Conservation (phyloP, 1,140 invertebrate species). For the Eriosoma lanigerum region DNA sequence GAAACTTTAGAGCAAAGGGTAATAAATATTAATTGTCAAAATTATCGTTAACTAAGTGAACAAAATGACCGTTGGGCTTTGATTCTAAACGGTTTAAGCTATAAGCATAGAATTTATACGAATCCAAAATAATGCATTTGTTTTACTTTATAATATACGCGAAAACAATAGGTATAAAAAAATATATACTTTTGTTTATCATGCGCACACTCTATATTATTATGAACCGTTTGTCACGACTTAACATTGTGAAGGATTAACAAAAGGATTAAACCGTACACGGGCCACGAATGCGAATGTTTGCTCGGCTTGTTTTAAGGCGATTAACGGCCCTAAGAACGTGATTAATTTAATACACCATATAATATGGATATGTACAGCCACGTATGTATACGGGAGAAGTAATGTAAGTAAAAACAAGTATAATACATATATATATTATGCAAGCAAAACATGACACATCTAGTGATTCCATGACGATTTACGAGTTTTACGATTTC, state of each 20-base stretch:
- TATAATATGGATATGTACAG: background rate
- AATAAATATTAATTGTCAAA: too few relatives aligned
- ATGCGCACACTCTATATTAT: background rate
- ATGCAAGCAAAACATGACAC: constrained; percentile 19
- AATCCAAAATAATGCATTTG: background rate
- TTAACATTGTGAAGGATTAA: constrained; percentile 36
- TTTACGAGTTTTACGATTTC: background rate
- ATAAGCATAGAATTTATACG: too few relatives aligned
- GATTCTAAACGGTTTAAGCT: too few relatives aligned
- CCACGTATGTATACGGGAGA: background rate
- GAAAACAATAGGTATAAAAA: constrained; percentile 15
- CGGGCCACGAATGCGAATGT: constrained; percentile 19
- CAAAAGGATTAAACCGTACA: constrained; percentile 25
- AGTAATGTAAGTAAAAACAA: constrained; percentile 3
- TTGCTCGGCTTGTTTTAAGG: constrained; percentile 36
- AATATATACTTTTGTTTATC: background rate
- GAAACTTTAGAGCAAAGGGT: too few relatives aligned
- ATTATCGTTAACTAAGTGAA: too few relatives aligned
- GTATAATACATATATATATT: constrained; percentile 35
- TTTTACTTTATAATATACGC: background rate
- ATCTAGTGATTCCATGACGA: background rate
- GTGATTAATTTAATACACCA: constrained; percentile 34
- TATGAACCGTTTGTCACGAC: constrained; percentile 40
- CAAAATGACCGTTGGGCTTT: too few relatives aligned
- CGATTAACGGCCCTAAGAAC: constrained; percentile 37